phyloP scores from a whole-genome alignment of 2,797 vertebrate species.

The Aselliscus stoliczkanus region DNA sequence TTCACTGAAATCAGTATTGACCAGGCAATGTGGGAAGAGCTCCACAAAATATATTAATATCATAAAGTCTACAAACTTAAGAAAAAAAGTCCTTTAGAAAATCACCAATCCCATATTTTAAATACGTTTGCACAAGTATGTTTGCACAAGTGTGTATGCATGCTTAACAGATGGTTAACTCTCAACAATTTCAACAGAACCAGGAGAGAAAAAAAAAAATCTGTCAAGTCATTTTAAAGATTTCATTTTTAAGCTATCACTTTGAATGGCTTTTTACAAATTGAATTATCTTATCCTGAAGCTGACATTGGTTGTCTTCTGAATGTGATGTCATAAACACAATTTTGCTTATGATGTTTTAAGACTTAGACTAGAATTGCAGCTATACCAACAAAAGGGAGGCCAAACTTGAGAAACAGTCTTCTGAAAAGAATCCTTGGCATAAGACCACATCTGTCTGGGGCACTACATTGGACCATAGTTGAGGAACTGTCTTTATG shows the following conservation, averaged over 20 bases:
- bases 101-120: background rate
- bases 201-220: background rate
- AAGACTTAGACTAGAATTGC: background rate
- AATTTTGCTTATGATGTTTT: background rate
- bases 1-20: constrained; percentile 1
- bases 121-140: background rate
- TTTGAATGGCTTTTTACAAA: background rate
- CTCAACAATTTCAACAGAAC: background rate
- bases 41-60: background rate
- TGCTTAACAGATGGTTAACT: background rate
- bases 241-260: background rate
- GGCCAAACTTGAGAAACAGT: background rate
- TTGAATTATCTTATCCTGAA: background rate
- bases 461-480: constrained; percentile 24
- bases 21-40: background rate
- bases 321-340: background rate
- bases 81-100: constrained; percentile 27
- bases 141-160: background rate
- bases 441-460: background rate
- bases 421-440: background rate
- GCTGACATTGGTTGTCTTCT: background rate
- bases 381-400: constrained; percentile 28
- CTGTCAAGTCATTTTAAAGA: background rate
- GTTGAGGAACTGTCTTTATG: constrained; percentile 66
- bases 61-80: constrained; percentile 4